Evolutionary conservation across 2,113 vertebrate species (phyloP).

Genomic region (Argyrosomus japonicus): DNA sequence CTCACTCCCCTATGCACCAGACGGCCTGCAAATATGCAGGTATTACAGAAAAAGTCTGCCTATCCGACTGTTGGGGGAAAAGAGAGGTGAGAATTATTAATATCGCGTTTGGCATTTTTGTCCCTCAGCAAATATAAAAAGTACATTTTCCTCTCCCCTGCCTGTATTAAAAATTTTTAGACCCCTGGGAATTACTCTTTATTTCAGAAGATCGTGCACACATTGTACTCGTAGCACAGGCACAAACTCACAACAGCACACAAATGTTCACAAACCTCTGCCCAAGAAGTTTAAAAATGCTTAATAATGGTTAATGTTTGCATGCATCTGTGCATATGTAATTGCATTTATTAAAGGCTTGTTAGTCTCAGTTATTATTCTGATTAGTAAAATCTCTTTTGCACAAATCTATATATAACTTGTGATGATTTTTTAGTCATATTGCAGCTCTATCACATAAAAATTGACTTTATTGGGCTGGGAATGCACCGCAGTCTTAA

Average conservation of each 20-base stretch:
- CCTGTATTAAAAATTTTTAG: constrained; percentile 55
- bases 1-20: constrained; percentile 69
- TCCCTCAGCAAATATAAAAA: constrained; percentile 79
- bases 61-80: constrained; percentile 65
- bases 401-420: background rate
- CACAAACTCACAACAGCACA: constrained; percentile 43
- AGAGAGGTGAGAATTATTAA: constrained; percentile 78
- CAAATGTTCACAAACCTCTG: constrained; percentile 17
- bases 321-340: background rate
- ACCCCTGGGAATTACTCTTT: constrained; percentile 46
- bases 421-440: background rate
- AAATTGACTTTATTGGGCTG: background rate
- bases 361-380: background rate
- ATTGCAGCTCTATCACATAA: background rate
- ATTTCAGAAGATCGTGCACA: constrained; percentile 47
- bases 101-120: constrained; percentile 73
- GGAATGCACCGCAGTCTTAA: constrained; percentile 10
- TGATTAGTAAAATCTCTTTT: background rate
- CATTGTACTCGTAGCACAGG: constrained; percentile 23
- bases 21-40: constrained; percentile 80
- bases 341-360: constrained; percentile 9
- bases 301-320: constrained; percentile 10
- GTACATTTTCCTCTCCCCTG: constrained; percentile 67
- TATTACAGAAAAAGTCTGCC: constrained; percentile 78
- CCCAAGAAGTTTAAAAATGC: constrained; percentile 10